Evolutionary conservation across 2,888 invertebrate species (phyloP).

Genomic region (Epinotia ramella): DNA sequence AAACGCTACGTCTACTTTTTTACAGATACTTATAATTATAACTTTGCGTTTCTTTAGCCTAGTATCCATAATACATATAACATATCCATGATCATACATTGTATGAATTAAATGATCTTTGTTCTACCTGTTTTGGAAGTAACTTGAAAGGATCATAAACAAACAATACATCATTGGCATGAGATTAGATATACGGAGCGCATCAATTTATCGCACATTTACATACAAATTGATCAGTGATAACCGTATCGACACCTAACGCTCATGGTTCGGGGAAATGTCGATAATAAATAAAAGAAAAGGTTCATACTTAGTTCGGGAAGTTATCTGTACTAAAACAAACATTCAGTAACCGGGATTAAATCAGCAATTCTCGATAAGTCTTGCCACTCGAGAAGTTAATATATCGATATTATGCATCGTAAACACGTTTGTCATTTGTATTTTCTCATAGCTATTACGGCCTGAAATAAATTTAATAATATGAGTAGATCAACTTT

Average conservation of each 20-base stretch:
- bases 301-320: background rate
- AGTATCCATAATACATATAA: background rate
- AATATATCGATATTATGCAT: background rate
- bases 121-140: background rate
- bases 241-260: slow-evolving; percentile 17
- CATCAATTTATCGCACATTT: slow-evolving; percentile 38
- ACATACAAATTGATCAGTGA: slow-evolving; percentile 30
- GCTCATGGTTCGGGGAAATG: slow-evolving; percentile 1
- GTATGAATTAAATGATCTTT: background rate
- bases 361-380: background rate
- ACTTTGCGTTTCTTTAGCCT: background rate
- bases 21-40: no score
- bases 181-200: slow-evolving; percentile 27
- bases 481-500: no score
- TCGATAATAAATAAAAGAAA: background rate
- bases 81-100: background rate
- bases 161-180: slow-evolving; percentile 9
- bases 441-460: no score
- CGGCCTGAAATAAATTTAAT: background rate
- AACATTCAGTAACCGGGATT: background rate
- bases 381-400: background rate
- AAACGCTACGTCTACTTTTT: no score
- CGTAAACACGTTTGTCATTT: no score
- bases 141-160: slow-evolving; percentile 16
- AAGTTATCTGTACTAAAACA: background rate